Evolutionary conservation across 2,888 invertebrate genomes (phyloP).

Genomic region (Brenthis hecate): DNA sequence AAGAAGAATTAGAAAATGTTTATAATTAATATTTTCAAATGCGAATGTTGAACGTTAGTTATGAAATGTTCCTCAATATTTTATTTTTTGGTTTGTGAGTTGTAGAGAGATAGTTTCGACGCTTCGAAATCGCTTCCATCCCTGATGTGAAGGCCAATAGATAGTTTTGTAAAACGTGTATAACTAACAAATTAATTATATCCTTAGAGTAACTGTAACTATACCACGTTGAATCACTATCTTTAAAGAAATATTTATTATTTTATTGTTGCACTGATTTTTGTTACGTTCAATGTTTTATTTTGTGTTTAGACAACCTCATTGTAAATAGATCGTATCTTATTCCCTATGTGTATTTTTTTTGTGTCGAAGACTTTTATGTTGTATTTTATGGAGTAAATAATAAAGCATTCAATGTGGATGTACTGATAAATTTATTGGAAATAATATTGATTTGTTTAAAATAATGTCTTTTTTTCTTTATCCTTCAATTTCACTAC

Average conservation of each 20-base stretch:
- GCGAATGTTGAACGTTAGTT: conserved; percentile 8
- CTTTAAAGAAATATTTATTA: conserved; percentile 74
- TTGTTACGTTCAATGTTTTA: conserved; percentile 80
- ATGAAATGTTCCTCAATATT: conserved; percentile 7
- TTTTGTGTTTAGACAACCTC: conserved; percentile 77
- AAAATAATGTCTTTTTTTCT: conserved; percentile 55
- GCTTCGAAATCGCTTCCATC: conserved; percentile 66
- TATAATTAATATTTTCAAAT: conserved; percentile 5
- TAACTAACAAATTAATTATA: conserved; percentile 75
- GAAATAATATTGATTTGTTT: conserved; percentile 83
- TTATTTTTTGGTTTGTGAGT: conserved; percentile 5
- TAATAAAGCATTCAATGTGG: conserved; percentile 76
- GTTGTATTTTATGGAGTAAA: conserved; percentile 71
- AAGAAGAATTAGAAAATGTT: background rate
- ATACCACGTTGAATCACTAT: conserved; percentile 78
- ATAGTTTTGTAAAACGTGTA: conserved; percentile 78
- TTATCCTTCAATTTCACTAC: conserved; percentile 2
- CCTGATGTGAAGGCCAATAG: conserved; percentile 81
- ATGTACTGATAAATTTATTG: conserved; percentile 82
- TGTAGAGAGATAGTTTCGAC: conserved; percentile 8
- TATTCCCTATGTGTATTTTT: conserved; percentile 73
- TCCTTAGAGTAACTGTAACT: conserved; percentile 72
- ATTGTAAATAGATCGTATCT: conserved; percentile 75
- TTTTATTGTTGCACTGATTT: conserved; percentile 81
- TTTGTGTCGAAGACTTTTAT: conserved; percentile 72